Evolutionary conservation across 2,888 invertebrate genomes (phyloP), one percentile per base, ranked within the genome.

Genomic region (Agrotis segetum): DNA sequence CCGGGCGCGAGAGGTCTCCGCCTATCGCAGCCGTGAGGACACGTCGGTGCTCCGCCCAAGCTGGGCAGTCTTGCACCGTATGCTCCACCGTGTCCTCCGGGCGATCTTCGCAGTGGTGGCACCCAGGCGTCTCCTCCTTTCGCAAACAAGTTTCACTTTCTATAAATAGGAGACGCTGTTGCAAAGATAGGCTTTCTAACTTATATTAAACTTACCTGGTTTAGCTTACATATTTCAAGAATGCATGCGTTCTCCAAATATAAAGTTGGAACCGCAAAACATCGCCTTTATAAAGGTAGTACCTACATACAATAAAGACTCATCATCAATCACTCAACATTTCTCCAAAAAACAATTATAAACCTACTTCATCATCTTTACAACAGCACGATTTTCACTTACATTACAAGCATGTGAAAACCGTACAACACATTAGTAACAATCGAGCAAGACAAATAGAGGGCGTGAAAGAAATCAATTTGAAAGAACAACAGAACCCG

Each of bases 381-480:
- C n/a, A 44, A 14, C 14, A 19, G 3, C 44, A 44, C 69, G 5
- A 11, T 69, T 81, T 77, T 61, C 69, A 65, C 61, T 61, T 49
- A 52, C 29, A 53, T 29, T 67, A 62, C 53, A 49, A 52, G 9
- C 49, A 58, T 68, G 13, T 17, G 44, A 70, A 63, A 72, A 61
- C 3, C 58, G 66, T 71, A 14, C 81, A 75, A 46, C 60, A 49
- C 52, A 64, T 29, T 14, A 44, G 17, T 60, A 73, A 65, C 55
- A 49, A 67, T 44, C 55, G 44, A 34, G 50, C 53, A 69, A 81
- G 71, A 71, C 70, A 85, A 78, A 76, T 76, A 55, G 72, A 74
- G 67, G 82, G 84, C 71, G 76, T 79, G 44, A 68, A 73, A 67
- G 58, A 83, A 83, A 76, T 85, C 79, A 81, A 84, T 84, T 83